These are phyloP conservation scores for Coryphaenoides rupestris DNA, from an alignment of 2,113 vertebrate genomes.

Conservation along the genomic window DNA sequence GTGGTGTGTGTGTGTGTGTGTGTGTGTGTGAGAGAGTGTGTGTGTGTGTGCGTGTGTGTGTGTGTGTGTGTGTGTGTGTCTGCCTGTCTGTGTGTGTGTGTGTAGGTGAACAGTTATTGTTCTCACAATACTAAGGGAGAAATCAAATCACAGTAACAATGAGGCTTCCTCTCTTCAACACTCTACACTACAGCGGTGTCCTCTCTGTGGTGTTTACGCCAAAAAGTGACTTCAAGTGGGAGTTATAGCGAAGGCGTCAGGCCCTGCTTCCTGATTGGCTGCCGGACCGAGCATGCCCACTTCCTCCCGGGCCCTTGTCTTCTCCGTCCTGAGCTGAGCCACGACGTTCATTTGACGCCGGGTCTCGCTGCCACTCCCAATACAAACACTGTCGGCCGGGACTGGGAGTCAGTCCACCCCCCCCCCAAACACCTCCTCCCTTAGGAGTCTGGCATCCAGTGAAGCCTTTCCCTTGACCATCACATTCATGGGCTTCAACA, in stretches of 20 bases:
- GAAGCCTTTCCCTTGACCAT: background rate
- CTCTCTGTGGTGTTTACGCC: slow-evolving; percentile 12
- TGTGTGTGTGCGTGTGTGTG: too few relatives aligned
- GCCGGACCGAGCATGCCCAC: slow-evolving; percentile 11
- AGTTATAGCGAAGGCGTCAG: slow-evolving; percentile 15
- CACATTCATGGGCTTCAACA: background rate
- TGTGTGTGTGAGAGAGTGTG: too few relatives aligned
- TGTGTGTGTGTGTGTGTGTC: too few relatives aligned
- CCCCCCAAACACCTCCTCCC: too few relatives aligned
- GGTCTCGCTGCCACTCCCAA: slow-evolving; percentile 26
- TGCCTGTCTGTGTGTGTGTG: too few relatives aligned
- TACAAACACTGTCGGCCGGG: slow-evolving; percentile 17
- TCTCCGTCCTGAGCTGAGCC: slow-evolving; percentile 41
- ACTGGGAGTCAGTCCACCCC: background rate
- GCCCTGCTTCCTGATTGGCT: slow-evolving; percentile 14
- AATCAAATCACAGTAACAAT: too few relatives aligned
- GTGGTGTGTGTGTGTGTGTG: too few relatives aligned
- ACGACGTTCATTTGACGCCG: slow-evolving; percentile 48
- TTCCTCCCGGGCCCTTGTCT: slow-evolving; percentile 46
- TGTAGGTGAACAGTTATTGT: too few relatives aligned
- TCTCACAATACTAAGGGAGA: too few relatives aligned
- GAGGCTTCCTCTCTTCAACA: background rate
- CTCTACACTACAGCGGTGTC: slow-evolving; percentile 2
- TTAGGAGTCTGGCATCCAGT: too few relatives aligned
- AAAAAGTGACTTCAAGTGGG: slow-evolving; percentile 4